Percentiles rank a stretch among this genome's conserved stretches.
These are phyloP conservation scores for Crotalus tigris DNA, from an alignment of 2,113 vertebrate genomes.

Conservation along the genomic window DNA sequence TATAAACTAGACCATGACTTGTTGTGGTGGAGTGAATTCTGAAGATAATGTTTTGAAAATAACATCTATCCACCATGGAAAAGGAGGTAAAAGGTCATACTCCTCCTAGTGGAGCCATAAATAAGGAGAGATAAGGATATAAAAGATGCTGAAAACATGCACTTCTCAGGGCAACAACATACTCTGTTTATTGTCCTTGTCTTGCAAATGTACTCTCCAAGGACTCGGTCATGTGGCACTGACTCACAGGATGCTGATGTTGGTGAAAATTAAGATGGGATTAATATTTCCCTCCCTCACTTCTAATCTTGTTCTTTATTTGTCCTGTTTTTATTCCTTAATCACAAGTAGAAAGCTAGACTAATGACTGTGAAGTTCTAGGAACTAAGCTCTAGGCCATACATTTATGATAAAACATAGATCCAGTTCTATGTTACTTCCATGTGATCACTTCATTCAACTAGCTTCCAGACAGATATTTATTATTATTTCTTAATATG, in stretches of 20 bases:
- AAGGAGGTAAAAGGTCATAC: conserved; percentile 58
- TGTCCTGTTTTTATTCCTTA: conserved; percentile 1
- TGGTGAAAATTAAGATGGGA: conserved; percentile 41
- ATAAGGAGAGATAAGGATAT: conserved; percentile 55
- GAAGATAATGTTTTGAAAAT: conserved; percentile 51
- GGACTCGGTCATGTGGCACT: conserved; percentile 44
- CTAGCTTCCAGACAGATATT: neutral
- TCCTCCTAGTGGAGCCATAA: conserved; percentile 57
- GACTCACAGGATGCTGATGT: conserved; percentile 50
- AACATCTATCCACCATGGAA: conserved; percentile 40
- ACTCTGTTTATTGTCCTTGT: conserved; percentile 44
- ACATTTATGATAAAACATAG: neutral
- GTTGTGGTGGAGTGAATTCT: conserved; percentile 36
- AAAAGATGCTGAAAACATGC: conserved; percentile 55
- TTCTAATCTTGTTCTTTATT: conserved; percentile 23
- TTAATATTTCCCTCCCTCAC: neutral
- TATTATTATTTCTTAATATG: neutral
- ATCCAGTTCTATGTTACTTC: neutral
- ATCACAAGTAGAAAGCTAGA: conserved; percentile 5
- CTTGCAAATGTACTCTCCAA: conserved; percentile 56
- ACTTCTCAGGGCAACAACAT: conserved; percentile 34
- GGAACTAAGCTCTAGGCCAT: neutral
- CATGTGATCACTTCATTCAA: neutral
- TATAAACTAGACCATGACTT: conserved; percentile 37
- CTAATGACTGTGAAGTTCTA: neutral